phyloP scores from a whole-genome alignment of 2,797 vertebrate species.

The Pangasius macronema region DNA sequence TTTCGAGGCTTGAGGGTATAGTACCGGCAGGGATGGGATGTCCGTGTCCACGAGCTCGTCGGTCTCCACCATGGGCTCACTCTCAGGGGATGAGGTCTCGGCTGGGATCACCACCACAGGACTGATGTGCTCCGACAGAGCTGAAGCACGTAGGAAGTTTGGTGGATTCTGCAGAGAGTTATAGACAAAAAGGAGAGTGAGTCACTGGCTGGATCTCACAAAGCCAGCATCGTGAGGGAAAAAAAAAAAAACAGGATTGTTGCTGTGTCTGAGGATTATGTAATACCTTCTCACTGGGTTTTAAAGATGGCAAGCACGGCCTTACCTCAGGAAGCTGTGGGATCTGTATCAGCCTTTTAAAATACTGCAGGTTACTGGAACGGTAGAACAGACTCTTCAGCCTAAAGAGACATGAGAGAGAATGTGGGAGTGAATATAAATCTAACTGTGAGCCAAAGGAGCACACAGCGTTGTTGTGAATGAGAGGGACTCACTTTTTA shows the following conservation, averaged over 20 bases:
- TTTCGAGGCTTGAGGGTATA: neutral
- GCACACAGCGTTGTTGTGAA: neutral
- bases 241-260: neutral
- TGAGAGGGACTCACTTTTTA: slow-evolving; percentile 82
- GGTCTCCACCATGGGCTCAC: slow-evolving; percentile 86
- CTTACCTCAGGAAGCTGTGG: slow-evolving; percentile 96
- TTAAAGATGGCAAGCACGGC: neutral
- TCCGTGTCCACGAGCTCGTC: slow-evolving; percentile 95
- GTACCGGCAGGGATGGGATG: slow-evolving; percentile 80
- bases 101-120: slow-evolving; percentile 94
- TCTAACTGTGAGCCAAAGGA: neutral
- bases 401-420: slow-evolving; percentile 65
- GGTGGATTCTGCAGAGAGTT: slow-evolving; percentile 83
- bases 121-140: slow-evolving; percentile 96
- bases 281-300: slow-evolving; percentile 29
- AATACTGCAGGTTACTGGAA: slow-evolving; percentile 98
- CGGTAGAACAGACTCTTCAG: slow-evolving; percentile 96
- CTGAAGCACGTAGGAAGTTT: slow-evolving; percentile 95
- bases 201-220: neutral
- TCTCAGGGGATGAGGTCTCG: slow-evolving; percentile 91
- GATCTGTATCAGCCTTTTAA: slow-evolving; percentile 97
- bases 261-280: slow-evolving; percentile 26
- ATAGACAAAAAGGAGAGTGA: neutral
- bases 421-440: neutral
- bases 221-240: neutral